These are phyloP conservation scores for Lysiphlebus fabarum DNA, from an alignment of 1,140 invertebrate genomes.

Conservation along the genomic window DNA sequence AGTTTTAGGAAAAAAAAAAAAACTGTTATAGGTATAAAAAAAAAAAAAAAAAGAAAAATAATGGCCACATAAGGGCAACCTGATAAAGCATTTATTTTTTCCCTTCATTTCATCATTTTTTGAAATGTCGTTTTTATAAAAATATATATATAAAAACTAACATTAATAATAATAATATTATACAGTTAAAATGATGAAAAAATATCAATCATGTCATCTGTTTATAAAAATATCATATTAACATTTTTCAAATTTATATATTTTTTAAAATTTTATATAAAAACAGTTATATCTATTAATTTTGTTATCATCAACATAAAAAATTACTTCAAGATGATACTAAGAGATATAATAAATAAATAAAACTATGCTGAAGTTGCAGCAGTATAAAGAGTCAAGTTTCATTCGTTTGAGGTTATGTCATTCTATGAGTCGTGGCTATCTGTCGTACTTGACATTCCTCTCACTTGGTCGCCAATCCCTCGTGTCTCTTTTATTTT, in stretches of 20 bases:
- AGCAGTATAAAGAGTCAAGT: neutral
- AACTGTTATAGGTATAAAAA: constrained; percentile 20
- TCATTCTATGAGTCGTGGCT: constrained; percentile 23
- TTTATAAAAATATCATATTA: too few relatives aligned
- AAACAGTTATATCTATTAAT: too few relatives aligned
- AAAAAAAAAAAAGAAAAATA: constrained; percentile 32
- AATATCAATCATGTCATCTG: too few relatives aligned
- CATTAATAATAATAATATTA: too few relatives aligned
- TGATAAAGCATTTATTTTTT: constrained; percentile 39
- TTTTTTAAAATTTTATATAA: too few relatives aligned
- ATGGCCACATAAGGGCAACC: constrained; percentile 49
- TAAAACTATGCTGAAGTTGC: constrained; percentile 9
- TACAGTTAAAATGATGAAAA: too few relatives aligned
- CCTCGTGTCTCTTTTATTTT: constrained; percentile 26
- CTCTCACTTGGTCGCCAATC: constrained; percentile 18
- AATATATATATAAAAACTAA: too few relatives aligned
- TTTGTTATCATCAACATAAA: constrained; percentile 16
- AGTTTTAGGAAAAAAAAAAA: constrained; percentile 22
- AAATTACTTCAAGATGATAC: constrained; percentile 15
- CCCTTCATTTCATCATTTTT: too few relatives aligned
- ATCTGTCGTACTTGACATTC: constrained; percentile 19
- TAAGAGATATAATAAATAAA: constrained; percentile 19
- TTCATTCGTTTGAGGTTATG: constrained; percentile 5
- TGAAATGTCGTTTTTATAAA: too few relatives aligned
- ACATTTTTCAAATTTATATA: too few relatives aligned